Percentiles rank a stretch among this genome's conserved stretches.
phyloP scores from a whole-genome alignment of 2,113 vertebrate species.

The Arvicanthis niloticus region DNA sequence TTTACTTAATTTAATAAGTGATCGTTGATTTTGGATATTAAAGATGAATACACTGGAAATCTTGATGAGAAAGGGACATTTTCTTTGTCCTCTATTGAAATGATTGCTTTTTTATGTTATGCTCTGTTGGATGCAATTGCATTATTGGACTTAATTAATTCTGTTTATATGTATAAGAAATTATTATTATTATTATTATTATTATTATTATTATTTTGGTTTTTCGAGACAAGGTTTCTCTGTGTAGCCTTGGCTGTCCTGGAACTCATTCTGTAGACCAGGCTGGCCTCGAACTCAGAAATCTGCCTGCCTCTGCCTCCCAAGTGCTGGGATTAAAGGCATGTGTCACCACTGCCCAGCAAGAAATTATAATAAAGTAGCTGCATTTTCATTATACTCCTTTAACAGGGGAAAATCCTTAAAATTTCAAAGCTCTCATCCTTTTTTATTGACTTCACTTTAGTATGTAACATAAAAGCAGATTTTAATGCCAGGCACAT shows the following conservation, averaged over 20 bases:
- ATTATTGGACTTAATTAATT: neutral
- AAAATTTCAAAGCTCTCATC: neutral
- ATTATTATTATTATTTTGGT: no score
- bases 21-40: neutral
- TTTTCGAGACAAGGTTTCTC: no score
- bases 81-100: slow-evolving; percentile 12
- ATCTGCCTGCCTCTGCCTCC: no score
- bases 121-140: neutral
- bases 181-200: no score
- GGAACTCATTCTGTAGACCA: no score
- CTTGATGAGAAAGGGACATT: neutral
- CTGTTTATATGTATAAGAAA: neutral
- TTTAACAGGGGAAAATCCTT: neutral
- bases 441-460: neutral
- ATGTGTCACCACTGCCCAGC: no score
- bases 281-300: no score
- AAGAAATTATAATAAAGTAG: no score
- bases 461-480: slow-evolving; percentile 19
- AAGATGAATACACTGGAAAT: neutral
- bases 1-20: neutral
- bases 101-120: neutral
- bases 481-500: neutral
- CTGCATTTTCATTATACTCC: neutral
- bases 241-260: no score
- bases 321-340: no score